These are phyloP conservation scores for Volucella inflata DNA, from an alignment of 2,888 invertebrate species.

Conservation along the genomic window DNA sequence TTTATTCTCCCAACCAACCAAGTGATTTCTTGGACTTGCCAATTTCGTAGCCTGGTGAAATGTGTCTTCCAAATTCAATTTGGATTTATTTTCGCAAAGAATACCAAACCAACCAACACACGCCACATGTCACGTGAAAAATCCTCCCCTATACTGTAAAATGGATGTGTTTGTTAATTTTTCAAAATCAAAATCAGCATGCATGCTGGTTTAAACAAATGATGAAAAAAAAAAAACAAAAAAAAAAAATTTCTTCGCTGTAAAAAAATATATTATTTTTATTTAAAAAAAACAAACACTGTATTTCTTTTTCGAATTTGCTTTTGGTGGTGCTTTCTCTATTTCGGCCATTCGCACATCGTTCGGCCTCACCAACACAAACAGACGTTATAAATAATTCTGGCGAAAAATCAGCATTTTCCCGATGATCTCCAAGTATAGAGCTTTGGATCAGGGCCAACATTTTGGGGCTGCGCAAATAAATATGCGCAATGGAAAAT, in stretches of 20 bases:
- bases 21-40: not conserved
- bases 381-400: conserved; percentile 82
- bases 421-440: conserved; percentile 92
- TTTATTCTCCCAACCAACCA: not conserved
- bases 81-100: conserved; percentile 9
- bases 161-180: conserved; percentile 46
- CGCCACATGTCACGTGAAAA: conserved; percentile 68
- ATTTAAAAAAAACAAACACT: conserved; percentile 27
- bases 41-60: conserved; percentile 11
- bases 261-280: conserved; percentile 19
- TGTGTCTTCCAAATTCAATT: conserved; percentile 23
- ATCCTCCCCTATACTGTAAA: conserved; percentile 28
- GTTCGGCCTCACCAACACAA: conserved; percentile 64
- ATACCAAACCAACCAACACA: conserved; percentile 37
- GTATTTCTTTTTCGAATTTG: conserved; percentile 26
- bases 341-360: conserved; percentile 70
- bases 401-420: conserved; percentile 84
- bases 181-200: conserved; percentile 31
- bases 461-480: conserved; percentile 82
- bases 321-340: conserved; percentile 36
- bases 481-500: conserved; percentile 76
- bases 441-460: conserved; percentile 92
- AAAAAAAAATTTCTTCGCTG: conserved; percentile 13
- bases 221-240: not conserved
- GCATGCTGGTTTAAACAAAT: conserved; percentile 1